A percentile compares a stretch with the other conserved stretches of the same genome.
Evolutionary conservation across 2,797 vertebrate genomes (phyloP).

Genomic region (Tinamus major): DNA sequence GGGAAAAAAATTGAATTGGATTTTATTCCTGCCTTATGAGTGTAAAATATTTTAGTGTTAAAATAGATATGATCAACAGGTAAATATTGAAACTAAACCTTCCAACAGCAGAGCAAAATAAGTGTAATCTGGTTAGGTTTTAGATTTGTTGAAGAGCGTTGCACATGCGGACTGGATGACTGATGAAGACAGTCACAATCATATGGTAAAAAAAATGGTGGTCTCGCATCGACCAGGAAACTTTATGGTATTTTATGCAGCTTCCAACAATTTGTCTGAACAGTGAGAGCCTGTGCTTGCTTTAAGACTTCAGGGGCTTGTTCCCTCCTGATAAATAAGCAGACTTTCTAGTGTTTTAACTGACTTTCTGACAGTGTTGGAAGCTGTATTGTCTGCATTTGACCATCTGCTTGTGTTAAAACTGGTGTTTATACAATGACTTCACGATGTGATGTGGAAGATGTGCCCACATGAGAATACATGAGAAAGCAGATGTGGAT

Average conservation of each 20-base stretch:
- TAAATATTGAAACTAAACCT: neutral
- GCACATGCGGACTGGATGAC: neutral
- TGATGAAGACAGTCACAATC: neutral
- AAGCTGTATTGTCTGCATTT: neutral
- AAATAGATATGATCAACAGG: rapidly evolving
- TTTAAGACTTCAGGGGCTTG: neutral
- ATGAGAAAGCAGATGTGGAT: neutral
- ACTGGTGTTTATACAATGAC: neutral
- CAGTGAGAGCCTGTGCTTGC: neutral
- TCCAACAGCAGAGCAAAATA: neutral
- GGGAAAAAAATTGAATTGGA: neutral
- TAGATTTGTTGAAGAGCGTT: neutral
- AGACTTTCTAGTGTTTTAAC: neutral
- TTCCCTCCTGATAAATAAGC: neutral
- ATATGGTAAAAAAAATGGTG: neutral
- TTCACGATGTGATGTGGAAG: neutral
- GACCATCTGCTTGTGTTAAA: neutral
- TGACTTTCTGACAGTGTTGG: neutral
- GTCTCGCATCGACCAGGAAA: neutral
- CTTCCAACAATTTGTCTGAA: neutral
- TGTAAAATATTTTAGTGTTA: neutral
- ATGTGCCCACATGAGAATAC: neutral
- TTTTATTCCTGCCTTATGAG: neutral
- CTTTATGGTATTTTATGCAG: neutral
- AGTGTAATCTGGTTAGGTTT: neutral